Conservation (phyloP, 2,888 invertebrate genomes). For the Aricia artaxerxes region DNA sequence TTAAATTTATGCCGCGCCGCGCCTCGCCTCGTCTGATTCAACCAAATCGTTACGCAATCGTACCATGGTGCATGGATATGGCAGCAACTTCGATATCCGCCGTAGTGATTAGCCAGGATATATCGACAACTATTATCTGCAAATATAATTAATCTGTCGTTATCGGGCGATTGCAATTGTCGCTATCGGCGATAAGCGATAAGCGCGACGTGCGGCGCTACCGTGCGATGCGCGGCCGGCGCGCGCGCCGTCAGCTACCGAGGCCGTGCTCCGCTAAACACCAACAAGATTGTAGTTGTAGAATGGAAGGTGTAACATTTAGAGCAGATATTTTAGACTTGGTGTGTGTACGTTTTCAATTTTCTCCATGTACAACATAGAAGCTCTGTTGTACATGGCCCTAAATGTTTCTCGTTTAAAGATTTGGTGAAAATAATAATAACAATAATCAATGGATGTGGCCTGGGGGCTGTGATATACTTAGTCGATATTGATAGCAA, state of each 20-base stretch:
- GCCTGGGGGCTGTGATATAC: neutral
- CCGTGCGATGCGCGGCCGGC: neutral
- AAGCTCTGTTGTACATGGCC: too few species aligned
- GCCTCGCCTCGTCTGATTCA: too few species aligned
- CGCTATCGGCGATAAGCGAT: conserved; percentile 5
- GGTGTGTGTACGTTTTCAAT: too few species aligned
- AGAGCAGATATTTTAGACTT: too few species aligned
- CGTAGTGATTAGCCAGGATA: neutral
- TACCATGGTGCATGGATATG: neutral
- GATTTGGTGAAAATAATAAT: neutral
- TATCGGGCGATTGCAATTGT: neutral
- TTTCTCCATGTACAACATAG: too few species aligned
- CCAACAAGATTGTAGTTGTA: neutral
- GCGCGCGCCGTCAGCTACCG: neutral
- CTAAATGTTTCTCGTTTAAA: neutral
- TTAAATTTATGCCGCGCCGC: too few species aligned
- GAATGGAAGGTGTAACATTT: neutral
- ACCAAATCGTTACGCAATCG: neutral
- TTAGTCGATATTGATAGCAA: neutral
- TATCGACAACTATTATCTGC: conserved; percentile 2
- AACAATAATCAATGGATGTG: neutral
- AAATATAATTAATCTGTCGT: neutral
- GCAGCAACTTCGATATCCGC: neutral
- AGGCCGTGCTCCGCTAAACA: neutral
- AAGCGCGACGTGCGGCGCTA: conserved; percentile 3